Evolutionary conservation across 2,797 vertebrate genomes (phyloP).

Genomic region (Vireo griseus): DNA sequence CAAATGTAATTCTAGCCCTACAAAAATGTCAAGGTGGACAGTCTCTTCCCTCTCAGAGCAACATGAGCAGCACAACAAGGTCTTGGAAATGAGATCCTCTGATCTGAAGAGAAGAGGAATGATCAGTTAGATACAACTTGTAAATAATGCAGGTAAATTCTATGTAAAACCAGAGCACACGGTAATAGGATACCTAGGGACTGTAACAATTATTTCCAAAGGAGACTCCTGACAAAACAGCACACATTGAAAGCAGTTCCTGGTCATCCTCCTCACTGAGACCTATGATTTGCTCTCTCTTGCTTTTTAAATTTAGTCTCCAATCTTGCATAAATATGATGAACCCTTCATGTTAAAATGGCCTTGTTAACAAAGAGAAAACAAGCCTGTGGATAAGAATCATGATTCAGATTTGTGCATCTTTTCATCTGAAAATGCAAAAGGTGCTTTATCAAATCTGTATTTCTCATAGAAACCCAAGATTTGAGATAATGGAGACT

Average conservation of each 20-base stretch:
- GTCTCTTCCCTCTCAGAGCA: background rate
- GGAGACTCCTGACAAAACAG: background rate
- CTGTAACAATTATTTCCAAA: background rate
- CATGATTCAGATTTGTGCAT: background rate
- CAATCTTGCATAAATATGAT: background rate
- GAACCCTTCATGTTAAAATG: background rate
- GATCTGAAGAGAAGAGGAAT: background rate
- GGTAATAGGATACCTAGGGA: background rate
- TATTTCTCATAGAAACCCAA: background rate
- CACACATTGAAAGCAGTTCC: background rate
- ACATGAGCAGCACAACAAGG: background rate
- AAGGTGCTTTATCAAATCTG: background rate
- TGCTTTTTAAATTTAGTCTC: background rate
- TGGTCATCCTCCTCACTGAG: background rate
- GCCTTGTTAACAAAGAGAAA: background rate
- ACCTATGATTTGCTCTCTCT: background rate
- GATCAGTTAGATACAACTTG: background rate
- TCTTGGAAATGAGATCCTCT: background rate
- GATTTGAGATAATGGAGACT: background rate
- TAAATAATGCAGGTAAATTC: background rate
- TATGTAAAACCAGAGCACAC: background rate
- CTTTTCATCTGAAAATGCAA: background rate
- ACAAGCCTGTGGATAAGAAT: background rate
- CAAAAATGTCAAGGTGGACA: background rate
- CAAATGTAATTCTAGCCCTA: background rate